Percentiles rank a stretch among this genome's conserved stretches.
Evolutionary conservation across 2,888 invertebrate genomes (phyloP).

Genomic region (Mayetiola destructor): DNA sequence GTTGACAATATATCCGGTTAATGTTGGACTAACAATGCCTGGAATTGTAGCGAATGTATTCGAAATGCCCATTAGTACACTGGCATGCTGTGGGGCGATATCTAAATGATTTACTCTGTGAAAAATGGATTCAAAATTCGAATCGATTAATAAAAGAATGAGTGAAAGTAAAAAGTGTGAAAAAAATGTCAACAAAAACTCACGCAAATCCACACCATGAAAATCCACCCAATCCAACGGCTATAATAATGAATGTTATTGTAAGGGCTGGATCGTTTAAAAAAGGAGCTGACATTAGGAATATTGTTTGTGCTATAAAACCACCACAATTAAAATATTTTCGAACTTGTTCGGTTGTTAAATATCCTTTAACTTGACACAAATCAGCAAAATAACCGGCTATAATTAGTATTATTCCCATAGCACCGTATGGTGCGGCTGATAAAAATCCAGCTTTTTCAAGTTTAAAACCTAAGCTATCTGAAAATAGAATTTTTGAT

Average conservation of each 20-base stretch:
- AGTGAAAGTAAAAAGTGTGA: background rate
- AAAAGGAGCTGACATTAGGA: constrained; percentile 72
- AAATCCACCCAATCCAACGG: constrained; percentile 81
- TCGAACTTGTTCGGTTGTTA: constrained; percentile 61
- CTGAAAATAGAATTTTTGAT: constrained; percentile 31
- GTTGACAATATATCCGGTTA: constrained; percentile 64
- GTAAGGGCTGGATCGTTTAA: constrained; percentile 50
- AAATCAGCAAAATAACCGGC: constrained; percentile 76
- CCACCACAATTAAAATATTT: constrained; percentile 60
- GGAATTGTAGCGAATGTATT: constrained; percentile 85
- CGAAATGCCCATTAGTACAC: constrained; percentile 80
- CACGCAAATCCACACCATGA: constrained; percentile 87
- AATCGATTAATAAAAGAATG: background rate
- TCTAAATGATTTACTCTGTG: constrained; percentile 71
- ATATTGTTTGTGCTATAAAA: constrained; percentile 64
- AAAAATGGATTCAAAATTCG: constrained; percentile 14
- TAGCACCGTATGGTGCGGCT: constrained; percentile 75
- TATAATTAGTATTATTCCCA: constrained; percentile 66
- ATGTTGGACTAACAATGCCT: constrained; percentile 75
- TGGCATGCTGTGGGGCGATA: constrained; percentile 81
- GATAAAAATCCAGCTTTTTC: constrained; percentile 70
- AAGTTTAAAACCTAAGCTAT: constrained; percentile 55
- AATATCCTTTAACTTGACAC: constrained; percentile 45
- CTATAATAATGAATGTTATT: constrained; percentile 70
- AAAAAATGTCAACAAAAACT: constrained; percentile 20